A percentile compares a stretch with the other conserved stretches of the same genome.
These are phyloP conservation scores for Plusia festucae DNA, from an alignment of 2,888 invertebrate genomes.

Conservation along the genomic window DNA sequence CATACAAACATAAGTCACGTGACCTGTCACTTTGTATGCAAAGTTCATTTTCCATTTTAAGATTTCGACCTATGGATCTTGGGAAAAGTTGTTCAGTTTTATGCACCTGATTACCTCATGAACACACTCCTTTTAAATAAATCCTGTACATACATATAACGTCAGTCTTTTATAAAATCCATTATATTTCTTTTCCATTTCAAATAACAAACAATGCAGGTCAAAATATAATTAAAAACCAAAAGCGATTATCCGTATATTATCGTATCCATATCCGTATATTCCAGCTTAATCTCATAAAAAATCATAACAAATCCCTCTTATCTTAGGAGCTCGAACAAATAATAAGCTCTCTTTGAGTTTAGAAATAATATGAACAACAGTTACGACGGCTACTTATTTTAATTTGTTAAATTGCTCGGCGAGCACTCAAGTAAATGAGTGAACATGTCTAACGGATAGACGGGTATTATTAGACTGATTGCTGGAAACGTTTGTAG, in stretches of 20 bases:
- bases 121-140: too few relatives aligned
- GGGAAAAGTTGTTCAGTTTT: too few relatives aligned
- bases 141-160: too few relatives aligned
- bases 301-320: not conserved
- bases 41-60: too few relatives aligned
- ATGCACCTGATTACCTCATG: too few relatives aligned
- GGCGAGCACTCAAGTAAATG: conserved; percentile 1
- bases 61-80: too few relatives aligned
- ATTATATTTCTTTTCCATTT: too few relatives aligned
- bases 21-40: too few relatives aligned
- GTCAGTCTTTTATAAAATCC: too few relatives aligned
- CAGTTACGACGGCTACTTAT: not conserved
- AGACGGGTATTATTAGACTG: conserved; percentile 11
- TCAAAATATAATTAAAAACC: not conserved
- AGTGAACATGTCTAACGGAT: conserved; percentile 3
- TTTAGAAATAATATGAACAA: not conserved
- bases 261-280: too few relatives aligned
- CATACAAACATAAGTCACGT: too few relatives aligned
- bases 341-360: conserved; percentile 2
- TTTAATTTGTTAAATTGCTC: conserved; percentile 23
- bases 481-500: not conserved
- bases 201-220: too few relatives aligned
- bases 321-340: not conserved
- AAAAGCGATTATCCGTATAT: not conserved
- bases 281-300: not conserved